Percentiles rank a stretch among this genome's conserved stretches.
phyloP scores from a whole-genome alignment of 2,888 invertebrate species.

The Gymnocheta viridis region DNA sequence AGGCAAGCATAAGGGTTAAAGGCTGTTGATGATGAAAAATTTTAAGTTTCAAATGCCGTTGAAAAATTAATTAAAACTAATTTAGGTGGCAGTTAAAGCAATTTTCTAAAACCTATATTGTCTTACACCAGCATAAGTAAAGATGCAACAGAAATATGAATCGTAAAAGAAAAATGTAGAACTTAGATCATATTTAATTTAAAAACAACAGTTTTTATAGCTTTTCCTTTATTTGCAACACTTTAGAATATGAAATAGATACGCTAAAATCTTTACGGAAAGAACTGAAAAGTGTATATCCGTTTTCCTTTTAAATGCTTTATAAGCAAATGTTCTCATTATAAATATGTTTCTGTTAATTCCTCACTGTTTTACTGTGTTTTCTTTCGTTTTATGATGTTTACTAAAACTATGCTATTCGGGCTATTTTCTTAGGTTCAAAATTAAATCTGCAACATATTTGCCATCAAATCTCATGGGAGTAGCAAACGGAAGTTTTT shows the following conservation, averaged over 20 bases:
- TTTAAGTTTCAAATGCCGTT: no score
- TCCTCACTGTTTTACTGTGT: neutral
- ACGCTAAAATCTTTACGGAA: conserved; percentile 19
- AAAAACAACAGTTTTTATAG: no score
- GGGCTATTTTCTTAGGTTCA: neutral
- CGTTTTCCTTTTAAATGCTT: conserved; percentile 5
- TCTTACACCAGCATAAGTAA: no score
- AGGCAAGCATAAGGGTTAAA: no score
- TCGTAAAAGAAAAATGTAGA: no score
- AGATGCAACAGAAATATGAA: no score
- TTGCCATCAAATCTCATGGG: conserved; percentile 33
- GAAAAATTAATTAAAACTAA: neutral
- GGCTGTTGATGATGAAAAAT: no score
- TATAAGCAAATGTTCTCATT: conserved; percentile 44
- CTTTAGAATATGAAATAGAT: conserved; percentile 2
- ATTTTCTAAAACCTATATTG: no score
- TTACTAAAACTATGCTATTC: neutral
- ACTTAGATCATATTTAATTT: no score
- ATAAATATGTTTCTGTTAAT: conserved; percentile 31
- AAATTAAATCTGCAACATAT: conserved; percentile 45
- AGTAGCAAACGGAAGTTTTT: conserved; percentile 27
- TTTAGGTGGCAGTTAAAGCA: no score
- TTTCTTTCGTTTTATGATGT: neutral
- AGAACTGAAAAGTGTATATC: neutral
- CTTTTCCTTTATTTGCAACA: no score